Conservation (phyloP, 2,113 vertebrate genomes). For the Mormoops blainvillei region DNA sequence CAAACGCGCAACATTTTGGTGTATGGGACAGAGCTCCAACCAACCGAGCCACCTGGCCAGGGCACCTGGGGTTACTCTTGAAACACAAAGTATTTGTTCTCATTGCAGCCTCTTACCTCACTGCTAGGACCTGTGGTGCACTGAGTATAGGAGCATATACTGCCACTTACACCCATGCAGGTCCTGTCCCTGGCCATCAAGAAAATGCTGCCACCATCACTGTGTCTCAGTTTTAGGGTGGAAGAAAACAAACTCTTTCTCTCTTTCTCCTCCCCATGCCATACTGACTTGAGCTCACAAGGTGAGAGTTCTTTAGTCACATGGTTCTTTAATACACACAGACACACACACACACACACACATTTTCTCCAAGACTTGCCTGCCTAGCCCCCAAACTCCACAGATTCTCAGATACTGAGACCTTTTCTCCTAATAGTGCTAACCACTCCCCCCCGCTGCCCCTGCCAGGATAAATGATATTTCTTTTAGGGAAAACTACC, state of each 20-base stretch:
- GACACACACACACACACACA: neutral
- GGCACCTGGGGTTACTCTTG: neutral
- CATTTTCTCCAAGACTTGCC: neutral
- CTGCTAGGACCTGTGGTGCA: no score
- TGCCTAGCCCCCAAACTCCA: neutral
- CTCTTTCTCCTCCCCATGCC: neutral
- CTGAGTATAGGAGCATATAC: no score
- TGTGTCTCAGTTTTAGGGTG: neutral
- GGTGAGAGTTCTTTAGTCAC: neutral
- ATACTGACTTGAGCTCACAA: neutral
- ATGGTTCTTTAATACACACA: neutral
- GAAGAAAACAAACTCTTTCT: neutral
- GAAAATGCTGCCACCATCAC: rapidly evolving
- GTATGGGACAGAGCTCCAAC: no score
- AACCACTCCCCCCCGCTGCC: no score
- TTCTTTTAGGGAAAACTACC: neutral
- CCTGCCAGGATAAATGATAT: neutral
- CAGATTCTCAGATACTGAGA: neutral
- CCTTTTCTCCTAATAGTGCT: neutral
- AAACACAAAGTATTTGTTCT: neutral
- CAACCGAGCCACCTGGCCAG: no score
- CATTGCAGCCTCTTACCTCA: neutral
- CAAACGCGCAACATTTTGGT: no score
- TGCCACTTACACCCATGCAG: neutral
- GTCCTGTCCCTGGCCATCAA: neutral